phyloP scores from a whole-genome alignment of 2,888 invertebrate species.

The Empis livida region DNA sequence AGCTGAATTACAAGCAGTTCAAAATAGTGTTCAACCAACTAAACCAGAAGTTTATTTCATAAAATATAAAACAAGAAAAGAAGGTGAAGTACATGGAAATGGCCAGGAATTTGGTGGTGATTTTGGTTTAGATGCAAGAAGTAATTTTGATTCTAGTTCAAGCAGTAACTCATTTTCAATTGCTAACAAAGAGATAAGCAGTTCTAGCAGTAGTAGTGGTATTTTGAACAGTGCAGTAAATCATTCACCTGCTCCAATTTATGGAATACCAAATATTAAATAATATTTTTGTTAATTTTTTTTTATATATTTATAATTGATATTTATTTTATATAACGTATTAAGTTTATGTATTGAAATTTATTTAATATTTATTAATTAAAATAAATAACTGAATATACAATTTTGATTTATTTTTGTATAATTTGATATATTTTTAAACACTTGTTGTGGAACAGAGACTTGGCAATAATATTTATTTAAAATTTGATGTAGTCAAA shows the following conservation, averaged over 20 bases:
- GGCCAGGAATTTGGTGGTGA: background rate
- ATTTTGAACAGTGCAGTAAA: constrained; percentile 1
- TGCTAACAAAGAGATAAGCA: constrained; percentile 1
- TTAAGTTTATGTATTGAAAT: too few relatives aligned
- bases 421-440: too few relatives aligned
- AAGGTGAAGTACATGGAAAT: constrained; percentile 7
- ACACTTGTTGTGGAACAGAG: too few relatives aligned
- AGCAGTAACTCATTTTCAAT: background rate
- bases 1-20: constrained; percentile 45
- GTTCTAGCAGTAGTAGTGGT: constrained; percentile 5
- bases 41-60: constrained; percentile 61
- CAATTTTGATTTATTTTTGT: too few relatives aligned
- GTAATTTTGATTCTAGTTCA: background rate
- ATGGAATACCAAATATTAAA: constrained; percentile 18
- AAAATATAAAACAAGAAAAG: constrained; percentile 50
- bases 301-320: background rate
- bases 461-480: too few relatives aligned
- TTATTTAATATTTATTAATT: too few relatives aligned
- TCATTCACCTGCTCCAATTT: constrained; percentile 13
- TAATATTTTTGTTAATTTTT: background rate
- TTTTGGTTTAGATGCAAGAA: constrained; percentile 8
- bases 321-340: background rate
- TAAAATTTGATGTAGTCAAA: too few relatives aligned
- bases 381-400: too few relatives aligned
- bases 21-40: constrained; percentile 42